These are phyloP conservation scores for Pyxicephalus adspersus DNA, from an alignment of 2,113 vertebrate species.

Conservation along the genomic window DNA sequence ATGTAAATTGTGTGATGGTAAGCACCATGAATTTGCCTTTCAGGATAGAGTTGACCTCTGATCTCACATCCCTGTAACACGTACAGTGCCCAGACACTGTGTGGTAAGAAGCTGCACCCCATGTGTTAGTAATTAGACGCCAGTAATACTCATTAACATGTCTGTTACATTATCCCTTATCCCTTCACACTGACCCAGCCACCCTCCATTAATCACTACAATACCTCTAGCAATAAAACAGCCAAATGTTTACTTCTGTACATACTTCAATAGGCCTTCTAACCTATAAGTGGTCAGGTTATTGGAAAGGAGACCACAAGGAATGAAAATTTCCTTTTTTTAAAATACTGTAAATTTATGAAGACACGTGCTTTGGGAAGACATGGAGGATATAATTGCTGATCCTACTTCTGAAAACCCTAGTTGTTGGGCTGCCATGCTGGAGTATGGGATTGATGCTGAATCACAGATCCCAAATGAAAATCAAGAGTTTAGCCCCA, in stretches of 20 bases:
- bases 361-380: too few species aligned
- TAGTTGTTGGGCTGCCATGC: too few species aligned
- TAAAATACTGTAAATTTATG: too few species aligned
- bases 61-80: conserved; percentile 83
- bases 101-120: conserved; percentile 74
- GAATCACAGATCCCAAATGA: too few species aligned
- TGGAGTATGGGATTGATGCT: too few species aligned
- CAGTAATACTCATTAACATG: conserved; percentile 61
- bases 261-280: too few species aligned
- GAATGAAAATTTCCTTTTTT: too few species aligned
- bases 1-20: conserved; percentile 62
- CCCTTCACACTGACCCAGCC: not conserved
- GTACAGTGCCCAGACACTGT: conserved; percentile 70
- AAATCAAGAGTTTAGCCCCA: too few species aligned
- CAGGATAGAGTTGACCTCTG: conserved; percentile 88
- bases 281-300: too few species aligned
- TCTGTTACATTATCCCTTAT: conserved; percentile 48
- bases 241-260: conserved; percentile 8
- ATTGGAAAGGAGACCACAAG: too few species aligned
- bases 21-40: conserved; percentile 78
- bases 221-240: conserved; percentile 7
- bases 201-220: conserved; percentile 39
- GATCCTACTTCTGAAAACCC: too few species aligned
- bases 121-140: conserved; percentile 67
- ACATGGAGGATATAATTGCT: too few species aligned